Evolutionary conservation across 2,888 invertebrate genomes (phyloP).

Genomic region (Calliphora vomitoria): DNA sequence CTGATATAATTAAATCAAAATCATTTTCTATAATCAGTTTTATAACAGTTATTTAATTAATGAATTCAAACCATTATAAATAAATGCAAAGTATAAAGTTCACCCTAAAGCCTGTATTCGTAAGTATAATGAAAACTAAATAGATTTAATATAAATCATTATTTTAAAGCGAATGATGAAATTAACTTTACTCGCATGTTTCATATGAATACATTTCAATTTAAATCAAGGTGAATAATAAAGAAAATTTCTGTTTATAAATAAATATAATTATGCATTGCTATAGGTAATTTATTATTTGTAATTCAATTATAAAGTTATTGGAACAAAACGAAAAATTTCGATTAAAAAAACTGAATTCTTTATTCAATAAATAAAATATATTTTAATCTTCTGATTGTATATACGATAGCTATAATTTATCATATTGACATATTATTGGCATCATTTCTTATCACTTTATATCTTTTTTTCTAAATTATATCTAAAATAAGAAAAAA

Average conservation of each 20-base stretch:
- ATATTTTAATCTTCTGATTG: no score
- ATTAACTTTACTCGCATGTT: neutral
- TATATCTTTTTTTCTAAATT: no score
- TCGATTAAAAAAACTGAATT: no score
- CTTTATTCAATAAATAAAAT: no score
- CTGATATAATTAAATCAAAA: constrained; percentile 34
- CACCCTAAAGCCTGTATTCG: neutral
- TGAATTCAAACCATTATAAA: constrained; percentile 1
- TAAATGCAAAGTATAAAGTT: constrained; percentile 11
- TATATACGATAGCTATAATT: no score
- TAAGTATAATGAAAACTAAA: neutral
- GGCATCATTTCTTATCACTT: no score
- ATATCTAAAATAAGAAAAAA: no score
- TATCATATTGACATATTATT: no score
- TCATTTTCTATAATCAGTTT: constrained; percentile 37
- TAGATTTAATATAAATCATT: neutral
- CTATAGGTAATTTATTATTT: neutral
- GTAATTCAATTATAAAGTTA: neutral
- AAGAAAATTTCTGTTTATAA: neutral
- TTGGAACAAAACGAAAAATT: no score
- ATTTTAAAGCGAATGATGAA: neutral
- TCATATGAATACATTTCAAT: neutral
- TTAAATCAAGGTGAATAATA: constrained; percentile 12
- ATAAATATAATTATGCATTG: neutral
- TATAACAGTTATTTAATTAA: constrained; percentile 38